phyloP scores from a whole-genome alignment of 2,888 invertebrate genomes.

The Seira ritae region DNA sequence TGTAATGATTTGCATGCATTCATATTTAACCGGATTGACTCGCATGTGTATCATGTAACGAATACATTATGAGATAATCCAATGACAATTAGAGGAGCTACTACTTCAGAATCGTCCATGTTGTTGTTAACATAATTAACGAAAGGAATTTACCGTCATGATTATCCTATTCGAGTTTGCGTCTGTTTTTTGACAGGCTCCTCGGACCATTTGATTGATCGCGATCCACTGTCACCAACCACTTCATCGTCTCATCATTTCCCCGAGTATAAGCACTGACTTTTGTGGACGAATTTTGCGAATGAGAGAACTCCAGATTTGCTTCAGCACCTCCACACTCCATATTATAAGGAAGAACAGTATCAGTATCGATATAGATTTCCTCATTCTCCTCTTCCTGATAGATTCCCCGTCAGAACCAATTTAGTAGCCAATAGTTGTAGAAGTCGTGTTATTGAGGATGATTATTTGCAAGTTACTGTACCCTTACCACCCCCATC shows the following conservation, averaged over 20 bases:
- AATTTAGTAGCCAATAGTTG: conserved; percentile 53
- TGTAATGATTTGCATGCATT: too few relatives aligned
- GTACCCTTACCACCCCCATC: conserved; percentile 57
- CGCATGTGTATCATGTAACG: too few relatives aligned
- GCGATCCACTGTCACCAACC: conserved; percentile 36
- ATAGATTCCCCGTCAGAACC: conserved; percentile 43
- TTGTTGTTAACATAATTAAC: too few relatives aligned
- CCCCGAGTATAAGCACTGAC: conserved; percentile 72
- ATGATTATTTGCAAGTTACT: conserved; percentile 57
- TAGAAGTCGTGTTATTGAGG: conserved; percentile 51
- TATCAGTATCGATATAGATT: too few relatives aligned
- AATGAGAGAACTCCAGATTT: conserved; percentile 56
- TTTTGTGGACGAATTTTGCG: conserved; percentile 63
- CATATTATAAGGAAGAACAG: background rate
- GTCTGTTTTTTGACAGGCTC: conserved; percentile 69
- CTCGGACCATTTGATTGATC: conserved; percentile 67
- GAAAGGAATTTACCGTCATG: too few relatives aligned
- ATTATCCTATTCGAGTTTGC: too few relatives aligned
- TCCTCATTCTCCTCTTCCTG: conserved; percentile 17
- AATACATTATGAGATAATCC: too few relatives aligned
- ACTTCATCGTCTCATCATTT: conserved; percentile 63
- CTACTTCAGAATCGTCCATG: too few relatives aligned
- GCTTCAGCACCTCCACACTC: conserved; percentile 33
- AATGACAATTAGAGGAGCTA: too few relatives aligned
- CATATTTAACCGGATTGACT: too few relatives aligned